Conservation (phyloP, 2,888 invertebrate species). For the Autographa pulchrina region DNA sequence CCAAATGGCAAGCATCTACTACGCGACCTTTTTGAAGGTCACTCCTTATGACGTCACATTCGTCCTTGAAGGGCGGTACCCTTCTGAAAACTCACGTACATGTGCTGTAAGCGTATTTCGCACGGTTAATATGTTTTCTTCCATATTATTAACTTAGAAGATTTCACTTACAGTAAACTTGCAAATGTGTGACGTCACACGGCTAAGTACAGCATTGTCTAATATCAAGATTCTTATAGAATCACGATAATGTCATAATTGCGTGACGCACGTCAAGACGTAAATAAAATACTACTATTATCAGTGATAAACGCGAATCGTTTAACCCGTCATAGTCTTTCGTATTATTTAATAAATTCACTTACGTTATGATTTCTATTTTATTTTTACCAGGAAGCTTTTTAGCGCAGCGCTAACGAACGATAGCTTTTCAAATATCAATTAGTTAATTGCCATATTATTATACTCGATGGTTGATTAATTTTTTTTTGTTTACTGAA, state of each 20-base stretch:
- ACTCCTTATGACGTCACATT: not conserved
- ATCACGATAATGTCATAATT: slow-evolving; percentile 24
- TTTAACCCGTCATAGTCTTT: slow-evolving; percentile 12
- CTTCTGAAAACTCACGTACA: not conserved
- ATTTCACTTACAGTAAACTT: not conserved
- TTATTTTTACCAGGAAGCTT: too few species aligned
- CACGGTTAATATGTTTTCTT: too few species aligned
- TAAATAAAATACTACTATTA: slow-evolving; percentile 33
- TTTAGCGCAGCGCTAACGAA: too few species aligned
- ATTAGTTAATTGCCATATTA: too few species aligned
- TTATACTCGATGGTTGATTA: too few species aligned
- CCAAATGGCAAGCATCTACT: not conserved
- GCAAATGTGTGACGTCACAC: not conserved
- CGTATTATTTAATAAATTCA: not conserved
- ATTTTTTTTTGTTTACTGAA: too few species aligned
- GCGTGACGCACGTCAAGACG: slow-evolving; percentile 45
- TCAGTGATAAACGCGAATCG: slow-evolving; percentile 23
- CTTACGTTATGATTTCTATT: too few species aligned
- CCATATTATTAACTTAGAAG: too few species aligned
- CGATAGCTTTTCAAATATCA: too few species aligned
- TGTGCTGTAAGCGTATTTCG: not conserved
- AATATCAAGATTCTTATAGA: slow-evolving; percentile 13
- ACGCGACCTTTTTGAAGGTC: slow-evolving; percentile 1
- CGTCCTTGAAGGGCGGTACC: slow-evolving; percentile 4
- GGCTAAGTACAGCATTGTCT: not conserved